Conservation (phyloP, 2,888 invertebrate species). For the Pristionchus japonicus region DNA sequence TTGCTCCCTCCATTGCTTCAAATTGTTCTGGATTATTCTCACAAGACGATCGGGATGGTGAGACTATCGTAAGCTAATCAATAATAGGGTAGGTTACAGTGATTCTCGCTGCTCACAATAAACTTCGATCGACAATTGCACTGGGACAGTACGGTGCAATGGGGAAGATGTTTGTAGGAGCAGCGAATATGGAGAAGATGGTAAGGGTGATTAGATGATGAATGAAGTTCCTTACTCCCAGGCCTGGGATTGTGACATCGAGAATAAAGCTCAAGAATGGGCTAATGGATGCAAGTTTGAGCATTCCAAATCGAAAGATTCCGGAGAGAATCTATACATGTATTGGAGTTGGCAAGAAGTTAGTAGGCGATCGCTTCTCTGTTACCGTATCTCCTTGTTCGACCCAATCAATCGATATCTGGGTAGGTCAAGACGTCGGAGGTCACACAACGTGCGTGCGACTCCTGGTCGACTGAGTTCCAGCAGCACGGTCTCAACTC, state of each 20-base stretch:
- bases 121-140: conserved; percentile 26
- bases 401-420: not conserved
- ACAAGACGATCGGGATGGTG: not conserved
- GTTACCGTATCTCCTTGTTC: not conserved
- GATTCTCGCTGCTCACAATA: conserved; percentile 28
- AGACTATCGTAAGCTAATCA: not conserved
- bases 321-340: conserved; percentile 28
- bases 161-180: not conserved
- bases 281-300: conserved; percentile 20
- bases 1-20: not conserved
- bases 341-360: conserved; percentile 30
- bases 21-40: not conserved
- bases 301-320: not conserved
- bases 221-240: not conserved
- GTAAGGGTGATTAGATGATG: not conserved
- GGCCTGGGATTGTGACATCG: conserved; percentile 38
- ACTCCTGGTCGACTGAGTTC: conserved; percentile 28
- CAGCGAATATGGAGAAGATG: conserved; percentile 34
- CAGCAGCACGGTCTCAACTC: conserved; percentile 24
- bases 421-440: conserved; percentile 13
- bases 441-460: conserved; percentile 4
- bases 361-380: not conserved
- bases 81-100: not conserved
- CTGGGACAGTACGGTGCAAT: not conserved
- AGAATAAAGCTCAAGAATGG: conserved; percentile 18